Conservation (phyloP, 2,888 invertebrate genomes). For the Meganola albula region DNA sequence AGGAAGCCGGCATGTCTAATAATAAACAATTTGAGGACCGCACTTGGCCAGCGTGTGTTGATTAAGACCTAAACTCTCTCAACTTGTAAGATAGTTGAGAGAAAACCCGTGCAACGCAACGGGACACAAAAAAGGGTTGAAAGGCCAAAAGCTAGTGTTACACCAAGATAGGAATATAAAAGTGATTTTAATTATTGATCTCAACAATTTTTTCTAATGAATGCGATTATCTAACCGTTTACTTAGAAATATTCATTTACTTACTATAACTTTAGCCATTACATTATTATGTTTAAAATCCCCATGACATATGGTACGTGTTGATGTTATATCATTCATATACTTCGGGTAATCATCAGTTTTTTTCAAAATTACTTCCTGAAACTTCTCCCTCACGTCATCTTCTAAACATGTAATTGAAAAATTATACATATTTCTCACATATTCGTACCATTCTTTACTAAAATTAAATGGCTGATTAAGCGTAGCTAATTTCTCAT, state of each 20-base stretch:
- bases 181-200: no score
- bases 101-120: no score
- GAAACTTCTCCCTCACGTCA: conserved; percentile 10
- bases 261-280: conserved; percentile 34
- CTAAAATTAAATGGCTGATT: conserved; percentile 23
- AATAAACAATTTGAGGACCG: no score
- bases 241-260: conserved; percentile 11
- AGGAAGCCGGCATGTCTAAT: no score
- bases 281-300: conserved; percentile 33
- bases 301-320: conserved; percentile 30
- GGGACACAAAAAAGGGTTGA: no score
- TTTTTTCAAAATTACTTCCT: conserved; percentile 14
- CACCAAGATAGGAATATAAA: no score
- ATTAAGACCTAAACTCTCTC: no score
- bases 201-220: no score
- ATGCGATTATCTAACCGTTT: no score
- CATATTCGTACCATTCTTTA: conserved; percentile 21
- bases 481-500: conserved; percentile 14
- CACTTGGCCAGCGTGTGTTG: no score
- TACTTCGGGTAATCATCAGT: conserved; percentile 20
- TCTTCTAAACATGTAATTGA: conserved; percentile 21
- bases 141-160: no score
- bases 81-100: no score
- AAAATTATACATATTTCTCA: conserved; percentile 22
- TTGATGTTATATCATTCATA: conserved; percentile 15